Evolutionary conservation across 1,140 invertebrate genomes (phyloP).

Genomic region (Lasioglossum albipes): DNA sequence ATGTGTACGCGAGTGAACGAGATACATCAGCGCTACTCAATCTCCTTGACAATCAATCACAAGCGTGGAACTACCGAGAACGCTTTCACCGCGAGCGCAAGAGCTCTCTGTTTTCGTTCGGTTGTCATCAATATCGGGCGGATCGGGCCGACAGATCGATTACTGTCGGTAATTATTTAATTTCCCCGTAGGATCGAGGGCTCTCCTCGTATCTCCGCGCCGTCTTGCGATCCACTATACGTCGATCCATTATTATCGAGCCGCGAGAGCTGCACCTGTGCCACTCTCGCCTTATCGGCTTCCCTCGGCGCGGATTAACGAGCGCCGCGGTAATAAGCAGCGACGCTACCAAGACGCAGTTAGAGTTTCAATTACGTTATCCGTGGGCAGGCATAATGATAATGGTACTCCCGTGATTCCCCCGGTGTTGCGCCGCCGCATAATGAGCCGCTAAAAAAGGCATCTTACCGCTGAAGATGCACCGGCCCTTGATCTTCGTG

Average conservation of each 20-base stretch:
- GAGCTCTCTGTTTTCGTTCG: conserved; percentile 27
- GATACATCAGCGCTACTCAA: conserved; percentile 57
- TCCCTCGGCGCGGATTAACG: conserved; percentile 15
- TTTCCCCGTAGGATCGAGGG: conserved; percentile 33
- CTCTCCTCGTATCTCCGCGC: neutral
- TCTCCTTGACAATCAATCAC: conserved; percentile 58
- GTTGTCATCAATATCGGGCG: conserved; percentile 28
- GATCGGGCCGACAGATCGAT: conserved; percentile 40
- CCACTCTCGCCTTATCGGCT: conserved; percentile 2
- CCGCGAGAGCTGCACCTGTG: conserved; percentile 1
- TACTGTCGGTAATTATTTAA: conserved; percentile 51
- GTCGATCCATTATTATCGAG: conserved; percentile 22
- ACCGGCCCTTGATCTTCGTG: too few species aligned
- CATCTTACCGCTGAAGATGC: too few species aligned
- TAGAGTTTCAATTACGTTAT: conserved; percentile 37
- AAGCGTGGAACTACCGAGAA: conserved; percentile 37
- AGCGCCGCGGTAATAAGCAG: conserved; percentile 21
- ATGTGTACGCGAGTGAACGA: conserved; percentile 26
- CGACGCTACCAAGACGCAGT: conserved; percentile 5
- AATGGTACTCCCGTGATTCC: neutral
- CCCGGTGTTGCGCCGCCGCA: too few species aligned
- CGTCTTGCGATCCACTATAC: too few species aligned
- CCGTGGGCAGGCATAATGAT: conserved; percentile 11
- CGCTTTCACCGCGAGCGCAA: conserved; percentile 44
- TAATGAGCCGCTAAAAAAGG: neutral